A percentile compares a stretch with the other conserved stretches of the same genome.
These are phyloP conservation scores for Boleophthalmus pectinirostris DNA, from an alignment of 2,113 vertebrate species.

Conservation along the genomic window DNA sequence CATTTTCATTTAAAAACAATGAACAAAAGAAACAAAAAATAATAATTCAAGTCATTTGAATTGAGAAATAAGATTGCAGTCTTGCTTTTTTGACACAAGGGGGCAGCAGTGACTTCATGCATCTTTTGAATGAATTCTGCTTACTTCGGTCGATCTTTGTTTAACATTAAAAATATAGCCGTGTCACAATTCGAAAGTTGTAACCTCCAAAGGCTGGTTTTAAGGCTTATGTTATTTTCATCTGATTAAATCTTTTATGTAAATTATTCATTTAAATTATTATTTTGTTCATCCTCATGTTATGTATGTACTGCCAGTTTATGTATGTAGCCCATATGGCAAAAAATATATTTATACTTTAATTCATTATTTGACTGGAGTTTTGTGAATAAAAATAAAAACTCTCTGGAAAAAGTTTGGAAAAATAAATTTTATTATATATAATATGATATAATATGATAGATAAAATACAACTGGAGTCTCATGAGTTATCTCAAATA, in stretches of 20 bases:
- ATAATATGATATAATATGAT: too few species aligned
- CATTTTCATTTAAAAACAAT: not conserved
- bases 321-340: too few species aligned
- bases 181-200: too few species aligned
- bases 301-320: too few species aligned
- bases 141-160: not conserved
- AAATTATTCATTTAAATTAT: not conserved
- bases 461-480: too few species aligned
- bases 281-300: not conserved
- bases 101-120: conserved; percentile 49
- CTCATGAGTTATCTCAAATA: not conserved
- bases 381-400: too few species aligned
- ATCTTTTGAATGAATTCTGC: conserved; percentile 22
- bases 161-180: not conserved
- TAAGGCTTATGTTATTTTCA: not conserved
- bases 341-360: too few species aligned
- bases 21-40: not conserved
- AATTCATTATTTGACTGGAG: too few species aligned
- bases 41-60: not conserved
- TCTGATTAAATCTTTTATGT: not conserved
- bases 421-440: too few species aligned
- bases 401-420: too few species aligned
- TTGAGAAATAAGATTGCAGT: conserved; percentile 5
- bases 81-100: conserved; percentile 53
- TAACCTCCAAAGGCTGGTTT: too few species aligned